Base-by-base conservation (phyloP, 2,797 vertebrate species). In the Chaetodon trifasciatus region DNA sequence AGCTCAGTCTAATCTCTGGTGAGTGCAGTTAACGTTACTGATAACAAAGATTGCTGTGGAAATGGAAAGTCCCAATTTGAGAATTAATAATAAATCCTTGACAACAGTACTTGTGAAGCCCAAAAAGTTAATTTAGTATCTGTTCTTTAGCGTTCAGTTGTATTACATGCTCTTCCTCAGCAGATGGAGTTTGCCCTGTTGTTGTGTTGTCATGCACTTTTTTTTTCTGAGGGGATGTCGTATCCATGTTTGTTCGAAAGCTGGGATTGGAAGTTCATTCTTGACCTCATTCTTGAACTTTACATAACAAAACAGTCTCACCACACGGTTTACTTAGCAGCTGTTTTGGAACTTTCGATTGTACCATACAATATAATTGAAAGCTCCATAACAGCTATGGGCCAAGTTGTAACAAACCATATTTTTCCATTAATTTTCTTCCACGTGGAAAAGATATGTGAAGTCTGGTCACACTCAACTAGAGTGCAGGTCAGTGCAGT, bases 361-460 rank as follows among this genome's bases (percentile, higher is more conserved):
- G 23, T 40, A 53, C 39, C 21, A 66, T 32, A 55, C 50, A 19
- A 42, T 53, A 46, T 24, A 56, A 65, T 21, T 56, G 3, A 57
- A 68, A 21, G 24, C 32, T 50, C 40, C 47, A 69, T n/a, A 67
- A 21, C 13, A 50, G 24, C 60, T 44, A 32, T 2, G 44, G 63
- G 24, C 15, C 24, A 55, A 28, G 35, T 64, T 70, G 16, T 55
- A 74, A 60, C 56, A 64, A 82, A 74, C 8, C 37, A 35, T 1
- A 58, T 11, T 53, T 55, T 76, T 62, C 9, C 39, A 57, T 81
- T 47, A 46, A 57, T 49, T 55, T 64, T n/a, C 16, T 7, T 37
- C 9, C 32, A 70, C 0, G 21, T 61, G 50, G 21, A 37, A 73
- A 79, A 67, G 5, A 16, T 35, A 64, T 11, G 69, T 50, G 13